Conservation (phyloP, 92 coral and sea anemone genomes). For the Montipora capitata region DNA sequence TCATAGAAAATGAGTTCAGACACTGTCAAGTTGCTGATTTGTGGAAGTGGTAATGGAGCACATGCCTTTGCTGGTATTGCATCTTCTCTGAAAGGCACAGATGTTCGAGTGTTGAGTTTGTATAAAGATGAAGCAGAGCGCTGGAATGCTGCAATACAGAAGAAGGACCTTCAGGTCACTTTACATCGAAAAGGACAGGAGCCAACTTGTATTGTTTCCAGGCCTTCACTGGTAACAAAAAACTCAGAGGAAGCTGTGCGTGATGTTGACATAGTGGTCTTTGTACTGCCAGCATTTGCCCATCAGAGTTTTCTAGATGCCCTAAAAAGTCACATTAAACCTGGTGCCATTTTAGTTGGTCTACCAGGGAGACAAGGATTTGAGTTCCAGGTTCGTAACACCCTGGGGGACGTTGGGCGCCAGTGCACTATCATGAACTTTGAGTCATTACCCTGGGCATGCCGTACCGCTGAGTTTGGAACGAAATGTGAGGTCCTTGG, state of each 20-base stretch:
- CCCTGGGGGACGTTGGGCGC: conserved; percentile 63
- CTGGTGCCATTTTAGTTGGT: conserved; percentile 74
- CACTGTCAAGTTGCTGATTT: conserved; percentile 64
- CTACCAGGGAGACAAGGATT: conserved; percentile 81
- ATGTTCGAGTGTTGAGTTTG: conserved; percentile 74
- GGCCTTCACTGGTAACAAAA: conserved; percentile 72
- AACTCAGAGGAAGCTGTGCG: conserved; percentile 80
- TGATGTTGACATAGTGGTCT: conserved; percentile 79
- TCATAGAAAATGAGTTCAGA: conserved; percentile 46
- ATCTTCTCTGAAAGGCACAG: conserved; percentile 70
- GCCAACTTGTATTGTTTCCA: conserved; percentile 42
- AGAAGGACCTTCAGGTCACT: conserved; percentile 53
- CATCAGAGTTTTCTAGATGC: conserved; percentile 75
- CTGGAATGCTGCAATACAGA: conserved; percentile 63
- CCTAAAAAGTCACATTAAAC: conserved; percentile 61
- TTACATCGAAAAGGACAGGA: conserved; percentile 43
- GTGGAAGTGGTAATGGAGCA: conserved; percentile 81
- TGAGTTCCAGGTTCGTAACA: conserved; percentile 68
- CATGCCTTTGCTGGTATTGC: conserved; percentile 83
- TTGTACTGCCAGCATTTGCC: conserved; percentile 83
- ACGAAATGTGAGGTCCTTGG: conserved; percentile 69
- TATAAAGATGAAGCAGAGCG: conserved; percentile 81
- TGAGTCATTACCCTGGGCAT: conserved; percentile 86
- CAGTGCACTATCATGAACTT: conserved; percentile 71
- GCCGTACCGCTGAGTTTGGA: conserved; percentile 75